These are phyloP conservation scores for Spicauda simplicius DNA, from an alignment of 2,888 invertebrate genomes.

Conservation along the genomic window DNA sequence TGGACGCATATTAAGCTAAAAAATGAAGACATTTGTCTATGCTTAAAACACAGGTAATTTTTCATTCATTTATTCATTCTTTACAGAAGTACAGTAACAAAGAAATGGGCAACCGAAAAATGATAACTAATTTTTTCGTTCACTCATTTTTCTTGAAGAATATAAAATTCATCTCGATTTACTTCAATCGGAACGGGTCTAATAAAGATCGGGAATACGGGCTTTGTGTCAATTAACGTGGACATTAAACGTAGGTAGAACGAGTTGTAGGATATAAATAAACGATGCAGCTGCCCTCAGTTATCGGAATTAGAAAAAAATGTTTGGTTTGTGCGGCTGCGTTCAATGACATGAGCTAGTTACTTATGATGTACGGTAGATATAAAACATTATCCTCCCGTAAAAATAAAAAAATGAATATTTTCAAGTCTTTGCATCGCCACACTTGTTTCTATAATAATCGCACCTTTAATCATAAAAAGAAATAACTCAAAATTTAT, in stretches of 20 bases:
- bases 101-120: background rate
- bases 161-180: slow-evolving; percentile 59
- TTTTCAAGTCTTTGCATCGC: too few relatives aligned
- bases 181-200: slow-evolving; percentile 54
- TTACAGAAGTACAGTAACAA: too few relatives aligned
- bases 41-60: too few relatives aligned
- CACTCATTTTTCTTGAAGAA: background rate
- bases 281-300: slow-evolving; percentile 55
- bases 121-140: too few relatives aligned
- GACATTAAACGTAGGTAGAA: slow-evolving; percentile 64
- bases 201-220: slow-evolving; percentile 71
- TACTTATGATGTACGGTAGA: too few relatives aligned
- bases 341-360: slow-evolving; percentile 35
- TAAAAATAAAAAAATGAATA: too few relatives aligned
- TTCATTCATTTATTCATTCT: too few relatives aligned
- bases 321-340: slow-evolving; percentile 40
- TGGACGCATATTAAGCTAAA: slow-evolving; percentile 23
- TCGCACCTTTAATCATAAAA: too few relatives aligned
- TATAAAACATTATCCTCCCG: too few relatives aligned
- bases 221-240: slow-evolving; percentile 76
- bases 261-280: slow-evolving; percentile 55
- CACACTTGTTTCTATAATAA: too few relatives aligned
- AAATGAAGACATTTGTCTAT: too few relatives aligned
- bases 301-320: slow-evolving; percentile 52
- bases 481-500: too few relatives aligned